These are phyloP conservation scores for Solenopsis invicta DNA, from an alignment of 1,140 invertebrate species.

Conservation along the genomic window DNA sequence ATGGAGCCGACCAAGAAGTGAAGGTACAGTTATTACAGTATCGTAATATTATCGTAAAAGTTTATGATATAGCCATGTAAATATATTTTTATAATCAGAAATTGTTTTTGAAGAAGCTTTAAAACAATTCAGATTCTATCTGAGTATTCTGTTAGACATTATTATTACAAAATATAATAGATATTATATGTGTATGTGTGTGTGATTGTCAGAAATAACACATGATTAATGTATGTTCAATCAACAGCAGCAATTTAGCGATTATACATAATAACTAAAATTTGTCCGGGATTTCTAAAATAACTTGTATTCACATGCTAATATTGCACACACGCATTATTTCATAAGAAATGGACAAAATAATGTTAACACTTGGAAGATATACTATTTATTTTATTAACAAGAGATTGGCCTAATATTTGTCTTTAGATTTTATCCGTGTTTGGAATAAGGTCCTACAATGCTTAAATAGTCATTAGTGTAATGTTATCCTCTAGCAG, in stretches of 20 bases:
- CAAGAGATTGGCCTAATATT: too few species aligned
- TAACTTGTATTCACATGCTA: conserved; percentile 6
- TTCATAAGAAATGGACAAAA: too few species aligned
- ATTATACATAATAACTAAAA: background rate
- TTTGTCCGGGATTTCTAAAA: background rate
- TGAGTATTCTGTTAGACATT: background rate
- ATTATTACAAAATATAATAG: background rate
- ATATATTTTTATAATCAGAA: conserved; percentile 25
- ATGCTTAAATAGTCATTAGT: too few species aligned
- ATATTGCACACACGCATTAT: background rate
- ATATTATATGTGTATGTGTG: background rate
- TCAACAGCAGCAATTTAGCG: background rate
- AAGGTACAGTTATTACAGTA: conserved; percentile 78
- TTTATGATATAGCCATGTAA: background rate
- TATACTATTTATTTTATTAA: too few species aligned
- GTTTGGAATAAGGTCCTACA: too few species aligned
- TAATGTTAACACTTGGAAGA: too few species aligned
- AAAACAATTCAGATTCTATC: background rate
- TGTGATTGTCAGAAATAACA: background rate
- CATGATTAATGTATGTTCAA: conserved; percentile 5
- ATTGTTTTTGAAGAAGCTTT: background rate
- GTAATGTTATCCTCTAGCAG: too few species aligned
- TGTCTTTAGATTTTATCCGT: too few species aligned
- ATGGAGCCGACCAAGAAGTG: conserved; percentile 76
- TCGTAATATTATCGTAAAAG: conserved; percentile 26